These are phyloP conservation scores for Pelecanoides urinatrix DNA, from an alignment of 2,113 vertebrate species.

Conservation along the genomic window DNA sequence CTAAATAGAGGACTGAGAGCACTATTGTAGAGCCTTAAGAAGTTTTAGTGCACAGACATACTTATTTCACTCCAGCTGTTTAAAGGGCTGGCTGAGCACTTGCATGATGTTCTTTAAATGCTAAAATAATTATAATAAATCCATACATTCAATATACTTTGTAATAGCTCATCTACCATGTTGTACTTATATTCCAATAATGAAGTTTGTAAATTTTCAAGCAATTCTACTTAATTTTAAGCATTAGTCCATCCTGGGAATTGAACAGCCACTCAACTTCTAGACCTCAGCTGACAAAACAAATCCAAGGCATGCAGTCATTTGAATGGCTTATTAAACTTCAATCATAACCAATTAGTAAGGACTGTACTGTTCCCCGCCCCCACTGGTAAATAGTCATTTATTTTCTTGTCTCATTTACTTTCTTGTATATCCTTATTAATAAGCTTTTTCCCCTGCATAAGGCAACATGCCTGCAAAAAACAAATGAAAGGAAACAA, in stretches of 20 bases:
- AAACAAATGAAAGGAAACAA: not conserved
- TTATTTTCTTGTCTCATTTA: constrained; percentile 56
- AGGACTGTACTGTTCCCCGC: not conserved
- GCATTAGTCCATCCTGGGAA: not conserved
- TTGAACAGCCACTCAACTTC: not conserved
- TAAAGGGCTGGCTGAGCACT: not conserved
- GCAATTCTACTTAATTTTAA: not conserved
- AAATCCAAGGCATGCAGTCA: not conserved
- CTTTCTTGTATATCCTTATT: not conserved
- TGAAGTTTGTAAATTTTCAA: not conserved
- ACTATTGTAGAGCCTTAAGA: not conserved
- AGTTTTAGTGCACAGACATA: not conserved
- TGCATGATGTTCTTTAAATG: not conserved
- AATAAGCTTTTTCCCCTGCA: constrained; percentile 7
- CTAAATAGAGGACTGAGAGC: not conserved
- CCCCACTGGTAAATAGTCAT: constrained; percentile 37
- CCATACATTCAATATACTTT: not conserved
- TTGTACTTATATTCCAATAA: not conserved
- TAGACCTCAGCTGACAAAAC: not conserved
- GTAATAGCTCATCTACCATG: not conserved
- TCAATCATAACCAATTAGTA: constrained; percentile 44
- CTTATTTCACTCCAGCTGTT: not conserved
- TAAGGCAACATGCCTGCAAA: not conserved
- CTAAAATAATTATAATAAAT: not conserved
- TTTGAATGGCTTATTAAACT: constrained; percentile 44